Base-by-base conservation (phyloP, 2,888 invertebrate species). In the Phymatocera aterrima region DNA sequence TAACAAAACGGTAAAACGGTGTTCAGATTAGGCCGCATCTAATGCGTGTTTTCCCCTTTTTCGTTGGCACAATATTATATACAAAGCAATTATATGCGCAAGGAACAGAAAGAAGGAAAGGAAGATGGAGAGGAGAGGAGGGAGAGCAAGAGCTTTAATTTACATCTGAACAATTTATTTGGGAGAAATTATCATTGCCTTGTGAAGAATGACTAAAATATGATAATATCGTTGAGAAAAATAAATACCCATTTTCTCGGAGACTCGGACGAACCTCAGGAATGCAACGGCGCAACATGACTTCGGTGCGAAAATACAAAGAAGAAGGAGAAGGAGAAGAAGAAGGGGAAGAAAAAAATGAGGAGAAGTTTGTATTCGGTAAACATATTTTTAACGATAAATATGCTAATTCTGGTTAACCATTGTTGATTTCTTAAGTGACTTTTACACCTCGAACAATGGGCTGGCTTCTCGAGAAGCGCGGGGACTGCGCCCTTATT, bases 121-220 rank as follows among this genome's bases (percentile, higher is more conserved):
- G 48, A 43, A 51, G 31, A 74, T 57, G 65, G 43, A 48, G 64
- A 74, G 78, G 78, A 79, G 80, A 79, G 81, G 81, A 79, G 72
- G 81, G 81, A 79, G 72, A 51, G 61, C 54, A 48, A 60, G 79
- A 64, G 46, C 37, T 64, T 64, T 64, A 64, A 64, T 64, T 64
- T 18, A 64, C 37, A 64, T 40, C 64, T 37, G n/a, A 64, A 64
- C 64, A 64, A 64, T 37, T 21, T n/a, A n/a, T n/a, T n/a, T 21
- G 21, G 18, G 37, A 4, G 64, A 64, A 64, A 64, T 64, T 64
- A 64, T 64, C 64, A 37, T 64, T 64, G n/a, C n/a, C 64, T 34
- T 18, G 57, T 57, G 57, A 28, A n/a, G 57, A 57, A 28, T 43
- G 21, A 37, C 65, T 65, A 24, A 65, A n/a, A n/a, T n/a, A n/a